Evolutionary conservation across 2,113 vertebrate genomes (phyloP).

Genomic region (Pollimyrus isidori): DNA sequence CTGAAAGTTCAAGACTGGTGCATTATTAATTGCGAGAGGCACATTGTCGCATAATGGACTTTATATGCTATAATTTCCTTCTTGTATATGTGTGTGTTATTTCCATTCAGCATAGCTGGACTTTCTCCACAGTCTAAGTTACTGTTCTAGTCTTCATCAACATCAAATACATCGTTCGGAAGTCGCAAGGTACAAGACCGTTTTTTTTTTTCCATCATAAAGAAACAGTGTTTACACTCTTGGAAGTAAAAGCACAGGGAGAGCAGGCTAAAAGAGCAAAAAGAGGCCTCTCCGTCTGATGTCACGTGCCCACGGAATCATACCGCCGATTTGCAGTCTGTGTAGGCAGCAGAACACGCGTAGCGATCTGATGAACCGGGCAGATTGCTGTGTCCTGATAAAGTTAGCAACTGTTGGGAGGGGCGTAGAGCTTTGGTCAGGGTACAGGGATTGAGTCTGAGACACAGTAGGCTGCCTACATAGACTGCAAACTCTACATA

Average conservation of each 20-base stretch:
- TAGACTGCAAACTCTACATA: too few relatives aligned
- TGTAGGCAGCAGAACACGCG: neutral
- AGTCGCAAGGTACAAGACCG: neutral
- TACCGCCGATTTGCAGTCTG: too few relatives aligned
- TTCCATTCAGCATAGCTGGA: neutral
- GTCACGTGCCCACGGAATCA: neutral
- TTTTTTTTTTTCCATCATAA: slow-evolving; percentile 15
- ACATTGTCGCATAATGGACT: neutral
- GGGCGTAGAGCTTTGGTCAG: neutral
- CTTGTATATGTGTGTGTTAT: neutral
- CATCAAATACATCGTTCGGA: neutral
- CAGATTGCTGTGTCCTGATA: neutral
- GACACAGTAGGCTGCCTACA: neutral
- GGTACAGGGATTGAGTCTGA: neutral
- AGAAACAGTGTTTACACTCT: slow-evolving; percentile 22
- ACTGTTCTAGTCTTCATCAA: neutral
- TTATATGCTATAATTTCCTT: neutral
- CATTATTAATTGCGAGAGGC: neutral
- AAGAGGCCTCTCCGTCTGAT: neutral
- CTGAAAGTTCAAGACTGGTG: neutral
- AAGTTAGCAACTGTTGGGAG: neutral
- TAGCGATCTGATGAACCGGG: neutral
- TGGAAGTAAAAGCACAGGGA: slow-evolving; percentile 1
- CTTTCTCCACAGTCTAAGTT: neutral
- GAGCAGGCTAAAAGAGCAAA: slow-evolving; percentile 7